A percentile compares a stretch with the other conserved stretches of the same genome.
phyloP scores from a whole-genome alignment of 2,797 vertebrate species.

The Gadopsis marmoratus region DNA sequence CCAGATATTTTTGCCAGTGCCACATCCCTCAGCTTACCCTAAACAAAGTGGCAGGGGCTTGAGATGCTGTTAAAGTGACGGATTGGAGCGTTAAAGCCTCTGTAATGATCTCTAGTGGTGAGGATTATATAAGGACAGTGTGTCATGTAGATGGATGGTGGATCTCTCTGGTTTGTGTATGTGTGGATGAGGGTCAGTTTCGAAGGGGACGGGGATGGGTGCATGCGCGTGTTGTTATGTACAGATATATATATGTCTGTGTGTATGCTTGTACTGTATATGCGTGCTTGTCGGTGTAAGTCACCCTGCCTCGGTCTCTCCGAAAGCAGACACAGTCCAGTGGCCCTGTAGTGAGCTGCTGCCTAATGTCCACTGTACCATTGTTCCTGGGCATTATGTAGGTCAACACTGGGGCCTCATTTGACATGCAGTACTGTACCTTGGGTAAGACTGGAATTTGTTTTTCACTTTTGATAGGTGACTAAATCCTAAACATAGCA shows the following conservation, averaged over 20 bases:
- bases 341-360: conserved; percentile 54
- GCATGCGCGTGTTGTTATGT: conserved; percentile 38
- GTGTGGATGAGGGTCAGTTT: conserved; percentile 18
- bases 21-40: conserved; percentile 55
- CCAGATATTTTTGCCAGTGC: conserved; percentile 36
- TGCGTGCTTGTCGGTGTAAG: conserved; percentile 39
- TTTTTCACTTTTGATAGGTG: conserved; percentile 33
- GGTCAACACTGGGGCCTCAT: conserved; percentile 52
- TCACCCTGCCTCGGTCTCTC: conserved; percentile 43
- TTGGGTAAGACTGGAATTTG: not conserved
- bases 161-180: conserved; percentile 45
- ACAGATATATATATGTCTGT: conserved; percentile 14
- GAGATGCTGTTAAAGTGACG: conserved; percentile 63
- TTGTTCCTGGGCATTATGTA: conserved; percentile 67
- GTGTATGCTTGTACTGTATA: conserved; percentile 45
- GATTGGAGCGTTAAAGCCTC: conserved; percentile 62
- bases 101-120: conserved; percentile 64
- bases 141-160: conserved; percentile 46
- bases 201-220: conserved; percentile 36
- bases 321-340: conserved; percentile 69
- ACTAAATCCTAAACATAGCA: conserved; percentile 17
- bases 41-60: conserved; percentile 66
- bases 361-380: conserved; percentile 63
- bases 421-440: conserved; percentile 6
- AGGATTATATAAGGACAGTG: conserved; percentile 67